Evolutionary conservation across 2,888 invertebrate genomes (phyloP), one percentile per base, ranked within the genome.

Genomic region (Trichopoda pennipes): DNA sequence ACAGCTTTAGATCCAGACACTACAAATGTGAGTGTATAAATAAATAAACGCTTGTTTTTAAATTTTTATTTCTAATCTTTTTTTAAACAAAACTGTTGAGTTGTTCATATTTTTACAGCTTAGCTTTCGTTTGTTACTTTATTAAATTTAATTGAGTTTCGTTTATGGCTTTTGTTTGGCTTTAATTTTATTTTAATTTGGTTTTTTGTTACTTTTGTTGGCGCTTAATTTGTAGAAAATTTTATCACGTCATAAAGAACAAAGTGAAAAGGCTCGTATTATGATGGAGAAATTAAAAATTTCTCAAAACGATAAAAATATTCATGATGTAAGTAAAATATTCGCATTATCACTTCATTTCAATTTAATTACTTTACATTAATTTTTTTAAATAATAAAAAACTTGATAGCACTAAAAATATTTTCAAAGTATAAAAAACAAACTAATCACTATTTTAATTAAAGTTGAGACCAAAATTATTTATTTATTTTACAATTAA

Each of bases 231-330:
- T 87, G 85, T 88, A 91, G 91, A 90, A 90, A 89, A 90, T 91
- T 87, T 88, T 91, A 86, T 88, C 89, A 83, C 90, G 91, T 84
- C 91, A 91, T 87, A 91, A 91, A 87, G 90, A 91, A 89, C 90
- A 91, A 90, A 91, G 91, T 87, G 91, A 91, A 88, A 91, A 91
- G 87, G 91, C 91, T 81, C 91, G 91, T 85, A 87, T 89, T 84
- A 89, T 91, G 90, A 91, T 90, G 87, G 91, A 91, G 87, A 91
- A 90, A 86, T 88, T 90, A 68, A 89, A 88, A 89, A 86, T 87
- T 86, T 87, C 88, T 82, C 87, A 88, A 72, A 78, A 66, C 74
- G 84, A 90, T 75, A 89, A 89, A 81, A 85, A 85, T 79, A 88
- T 88, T 44, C 87, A 88, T 72, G 90, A 91, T 84, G 91, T 91